Evolutionary conservation across 2,797 vertebrate species (phyloP), one percentile per base, ranked within the genome.

Genomic region (Kryptolebias ocellatus): DNA sequence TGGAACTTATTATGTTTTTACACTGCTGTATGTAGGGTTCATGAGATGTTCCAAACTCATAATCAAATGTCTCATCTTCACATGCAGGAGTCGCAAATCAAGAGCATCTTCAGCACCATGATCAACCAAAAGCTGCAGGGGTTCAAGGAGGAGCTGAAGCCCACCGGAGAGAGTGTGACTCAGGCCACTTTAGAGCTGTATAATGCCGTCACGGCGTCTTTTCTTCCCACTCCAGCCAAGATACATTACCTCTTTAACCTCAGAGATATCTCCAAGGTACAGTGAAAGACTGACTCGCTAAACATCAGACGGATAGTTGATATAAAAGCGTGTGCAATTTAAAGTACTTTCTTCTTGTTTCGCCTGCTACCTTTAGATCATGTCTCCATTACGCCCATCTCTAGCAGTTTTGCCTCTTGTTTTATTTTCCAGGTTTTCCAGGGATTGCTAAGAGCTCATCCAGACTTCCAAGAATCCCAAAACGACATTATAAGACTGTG

Each of bases 241-340:
- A 96, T 94, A 75, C 96, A 97, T 81, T 98, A 98, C 87, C 94
- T 96, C 64, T 98, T 97, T 87, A 97, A 96, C 87, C 94, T 98
- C 70, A 92, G 96, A 31, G 96, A 98, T 76, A 96, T 97, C 81
- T 97, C 96, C 65, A 97, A 96, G 95, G 96, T 92, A 77, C 34
- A 58, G 44, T 49, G 10, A 31, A 46, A 14, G 5, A 9, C 1
- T 17, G 37, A 44, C 47, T 67, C 18, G 34, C 18, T 16, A 15
- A 52, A 42, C 20, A 2, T 52, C 24, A 52, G 15, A 3, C 27
- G 16, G 1, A 24, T 24, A 34, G 31, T 9, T 34, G 7, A 34
- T 34, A 34, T 34, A 34, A 7, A 34, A 1, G 31, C 9, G 5
- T 34, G 9, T 34, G 1, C 8, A 34, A 34, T 34, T 34, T 34